phyloP scores from a whole-genome alignment of 2,113 vertebrate genomes.

The Boulengeromyrus knoepffleri region DNA sequence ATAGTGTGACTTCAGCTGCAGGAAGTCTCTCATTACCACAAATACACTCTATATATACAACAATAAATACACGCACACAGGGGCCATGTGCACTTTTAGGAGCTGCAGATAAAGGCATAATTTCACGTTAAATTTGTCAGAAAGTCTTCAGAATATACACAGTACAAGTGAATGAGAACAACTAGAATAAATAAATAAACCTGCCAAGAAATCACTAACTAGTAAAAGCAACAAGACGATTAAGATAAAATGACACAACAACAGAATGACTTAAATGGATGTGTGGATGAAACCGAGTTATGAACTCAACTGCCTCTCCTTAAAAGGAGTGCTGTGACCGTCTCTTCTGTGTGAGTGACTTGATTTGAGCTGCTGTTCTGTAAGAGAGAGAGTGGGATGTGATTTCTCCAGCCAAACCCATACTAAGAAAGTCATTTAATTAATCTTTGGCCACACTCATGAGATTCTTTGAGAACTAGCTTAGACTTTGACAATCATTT shows the following conservation, averaged over 20 bases:
- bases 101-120: background rate
- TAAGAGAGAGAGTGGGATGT: background rate
- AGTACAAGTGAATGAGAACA: background rate
- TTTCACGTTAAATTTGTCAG: background rate
- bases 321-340: background rate
- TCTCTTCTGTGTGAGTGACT: background rate
- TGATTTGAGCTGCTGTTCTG: background rate
- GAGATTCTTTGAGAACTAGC: background rate
- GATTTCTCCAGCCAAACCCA: background rate
- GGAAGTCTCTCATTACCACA: background rate
- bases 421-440: background rate
- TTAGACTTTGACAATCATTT: background rate
- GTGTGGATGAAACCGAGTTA: background rate
- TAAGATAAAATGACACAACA: background rate
- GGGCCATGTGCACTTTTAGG: background rate
- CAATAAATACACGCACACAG: background rate
- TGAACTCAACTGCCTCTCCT: background rate
- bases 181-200: background rate
- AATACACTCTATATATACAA: background rate
- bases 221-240: background rate
- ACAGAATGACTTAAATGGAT: background rate
- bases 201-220: background rate
- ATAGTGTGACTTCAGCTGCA: constrained; percentile 46
- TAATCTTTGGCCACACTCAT: background rate
- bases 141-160: background rate